A percentile compares a stretch with the other conserved stretches of the same genome.
Evolutionary conservation across 2,888 invertebrate species (phyloP).

Genomic region (Ormyrus rosae): DNA sequence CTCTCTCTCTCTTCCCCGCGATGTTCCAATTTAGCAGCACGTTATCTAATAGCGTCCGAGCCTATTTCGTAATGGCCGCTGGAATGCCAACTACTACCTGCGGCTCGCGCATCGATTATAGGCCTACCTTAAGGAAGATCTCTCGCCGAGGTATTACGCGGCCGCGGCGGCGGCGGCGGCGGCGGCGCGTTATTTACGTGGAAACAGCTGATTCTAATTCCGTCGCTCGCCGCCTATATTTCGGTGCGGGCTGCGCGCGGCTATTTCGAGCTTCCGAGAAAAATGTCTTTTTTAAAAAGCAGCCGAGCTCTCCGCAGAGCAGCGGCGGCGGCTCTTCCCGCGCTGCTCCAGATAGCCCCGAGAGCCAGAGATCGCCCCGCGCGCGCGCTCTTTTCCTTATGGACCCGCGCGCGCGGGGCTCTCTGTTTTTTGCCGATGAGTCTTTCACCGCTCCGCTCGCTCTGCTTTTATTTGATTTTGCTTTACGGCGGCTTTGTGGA

Average conservation of each 20-base stretch:
- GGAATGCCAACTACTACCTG: slow-evolving; percentile 42
- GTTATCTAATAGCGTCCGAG: slow-evolving; percentile 53
- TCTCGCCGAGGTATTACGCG: slow-evolving; percentile 18
- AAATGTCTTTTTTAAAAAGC: slow-evolving; percentile 32
- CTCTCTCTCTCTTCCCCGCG: slow-evolving; percentile 8
- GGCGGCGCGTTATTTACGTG: slow-evolving; percentile 58
- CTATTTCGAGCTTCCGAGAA: slow-evolving; percentile 50
- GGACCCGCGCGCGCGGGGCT: not conserved
- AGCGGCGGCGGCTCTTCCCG: not conserved
- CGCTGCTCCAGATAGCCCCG: slow-evolving; percentile 8
- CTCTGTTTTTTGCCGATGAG: not conserved
- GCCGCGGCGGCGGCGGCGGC: slow-evolving; percentile 8
- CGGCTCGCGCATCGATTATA: slow-evolving; percentile 52
- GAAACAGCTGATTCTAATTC: slow-evolving; percentile 64
- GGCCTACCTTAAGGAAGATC: slow-evolving; percentile 18
- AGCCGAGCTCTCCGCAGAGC: not conserved
- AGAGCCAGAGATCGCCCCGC: not conserved
- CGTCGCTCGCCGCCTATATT: slow-evolving; percentile 50
- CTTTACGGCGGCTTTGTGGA: not conserved
- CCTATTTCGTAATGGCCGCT: slow-evolving; percentile 39
- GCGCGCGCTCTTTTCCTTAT: not conserved
- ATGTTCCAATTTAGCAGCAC: slow-evolving; percentile 48
- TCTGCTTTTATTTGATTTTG: slow-evolving; percentile 7
- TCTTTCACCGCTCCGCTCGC: not conserved
- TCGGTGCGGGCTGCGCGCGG: slow-evolving; percentile 24